These are phyloP conservation scores for Bembecia ichneumoniformis DNA, from an alignment of 2,888 invertebrate genomes.

Conservation along the genomic window DNA sequence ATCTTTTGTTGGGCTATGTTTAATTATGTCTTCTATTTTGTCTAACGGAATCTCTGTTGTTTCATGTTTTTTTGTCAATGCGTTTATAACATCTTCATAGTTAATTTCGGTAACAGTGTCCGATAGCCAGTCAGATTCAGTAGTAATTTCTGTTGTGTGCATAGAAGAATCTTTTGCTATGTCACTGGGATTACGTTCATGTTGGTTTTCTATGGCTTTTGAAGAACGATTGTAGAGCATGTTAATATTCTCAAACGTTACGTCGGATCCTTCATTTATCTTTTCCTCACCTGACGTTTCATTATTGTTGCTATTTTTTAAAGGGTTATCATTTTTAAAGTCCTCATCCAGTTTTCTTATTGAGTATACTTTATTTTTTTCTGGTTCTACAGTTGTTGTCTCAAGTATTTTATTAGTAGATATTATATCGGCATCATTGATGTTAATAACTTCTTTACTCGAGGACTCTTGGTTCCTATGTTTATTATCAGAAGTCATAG, in stretches of 20 bases:
- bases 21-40: constrained; percentile 43
- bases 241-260: constrained; percentile 50
- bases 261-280: constrained; percentile 28
- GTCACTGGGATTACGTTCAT: constrained; percentile 11
- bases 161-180: constrained; percentile 15
- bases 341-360: constrained; percentile 23
- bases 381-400: constrained; percentile 17
- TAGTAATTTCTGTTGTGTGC: constrained; percentile 14
- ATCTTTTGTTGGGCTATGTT: constrained; percentile 32
- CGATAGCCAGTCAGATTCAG: constrained; percentile 47
- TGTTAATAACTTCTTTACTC: background rate
- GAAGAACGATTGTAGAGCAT: constrained; percentile 50
- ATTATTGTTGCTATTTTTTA: constrained; percentile 14
- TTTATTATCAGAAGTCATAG: background rate
- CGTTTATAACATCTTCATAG: constrained; percentile 39
- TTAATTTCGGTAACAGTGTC: constrained; percentile 47
- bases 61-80: constrained; percentile 30
- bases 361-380: constrained; percentile 15
- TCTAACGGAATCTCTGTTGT: constrained; percentile 33
- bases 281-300: constrained; percentile 4
- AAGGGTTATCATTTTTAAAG: constrained; percentile 18
- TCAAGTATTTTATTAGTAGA: constrained; percentile 5
- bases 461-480: background rate
- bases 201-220: constrained; percentile 35
- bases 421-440: constrained; percentile 16